Evolutionary conservation across 1,140 invertebrate species (phyloP).

Genomic region (Nymphalis io): DNA sequence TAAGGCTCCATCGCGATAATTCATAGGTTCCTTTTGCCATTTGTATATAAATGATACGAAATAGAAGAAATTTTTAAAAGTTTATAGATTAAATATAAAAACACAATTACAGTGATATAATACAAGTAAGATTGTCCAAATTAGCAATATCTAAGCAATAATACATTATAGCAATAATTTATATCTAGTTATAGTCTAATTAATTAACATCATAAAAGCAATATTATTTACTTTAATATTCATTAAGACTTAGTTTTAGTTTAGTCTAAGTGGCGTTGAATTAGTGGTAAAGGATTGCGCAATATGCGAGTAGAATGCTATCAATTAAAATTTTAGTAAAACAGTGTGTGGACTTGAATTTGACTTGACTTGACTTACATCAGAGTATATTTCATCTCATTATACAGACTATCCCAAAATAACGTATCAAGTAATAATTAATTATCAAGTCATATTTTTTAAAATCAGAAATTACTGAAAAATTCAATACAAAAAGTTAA

Average conservation of each 20-base stretch:
- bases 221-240: conserved; percentile 39
- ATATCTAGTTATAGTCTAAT: conserved; percentile 35
- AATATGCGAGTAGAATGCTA: conserved; percentile 36
- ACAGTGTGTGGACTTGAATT: not conserved
- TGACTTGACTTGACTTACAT: no score
- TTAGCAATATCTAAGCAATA: conserved; percentile 58
- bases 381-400: no score
- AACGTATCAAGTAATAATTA: no score
- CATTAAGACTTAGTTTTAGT: conserved; percentile 24
- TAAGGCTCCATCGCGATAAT: not conserved
- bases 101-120: conserved; percentile 44
- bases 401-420: no score
- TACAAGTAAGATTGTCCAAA: conserved; percentile 52
- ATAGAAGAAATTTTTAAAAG: conserved; percentile 12
- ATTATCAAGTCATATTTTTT: no score
- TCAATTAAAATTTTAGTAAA: conserved; percentile 26
- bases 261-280: conserved; percentile 22
- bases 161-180: conserved; percentile 44
- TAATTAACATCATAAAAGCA: conserved; percentile 40
- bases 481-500: no score
- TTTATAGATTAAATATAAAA: conserved; percentile 23
- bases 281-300: conserved; percentile 17
- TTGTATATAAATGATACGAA: conserved; percentile 11
- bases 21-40: not conserved
- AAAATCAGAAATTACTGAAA: no score